A percentile compares a stretch with the other conserved stretches of the same genome.
These are phyloP conservation scores for Ciconia nigra DNA, from an alignment of 2,797 vertebrate species.

Conservation along the genomic window DNA sequence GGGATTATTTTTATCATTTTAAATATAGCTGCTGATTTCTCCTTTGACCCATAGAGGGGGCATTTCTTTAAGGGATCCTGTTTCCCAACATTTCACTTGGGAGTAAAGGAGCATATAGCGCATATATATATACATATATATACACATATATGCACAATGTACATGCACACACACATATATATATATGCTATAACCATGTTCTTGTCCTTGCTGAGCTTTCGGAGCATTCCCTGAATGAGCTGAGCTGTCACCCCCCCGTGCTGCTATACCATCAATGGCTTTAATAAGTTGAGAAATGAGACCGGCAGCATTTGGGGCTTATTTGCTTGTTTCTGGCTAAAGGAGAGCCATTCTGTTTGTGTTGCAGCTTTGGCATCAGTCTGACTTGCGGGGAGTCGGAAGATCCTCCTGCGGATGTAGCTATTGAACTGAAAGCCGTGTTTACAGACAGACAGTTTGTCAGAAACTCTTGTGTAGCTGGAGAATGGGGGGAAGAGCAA, in stretches of 20 bases:
- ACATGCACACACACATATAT: accelerated
- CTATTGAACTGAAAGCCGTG: constrained; percentile 91
- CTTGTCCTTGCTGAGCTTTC: neutral
- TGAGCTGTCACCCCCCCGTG: neutral
- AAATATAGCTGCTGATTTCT: constrained; percentile 74
- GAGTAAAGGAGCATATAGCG: neutral
- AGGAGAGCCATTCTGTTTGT: neutral
- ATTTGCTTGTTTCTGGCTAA: neutral
- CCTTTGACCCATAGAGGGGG: constrained; percentile 70
- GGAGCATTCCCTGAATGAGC: neutral
- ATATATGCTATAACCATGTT: neutral
- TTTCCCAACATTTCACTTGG: neutral
- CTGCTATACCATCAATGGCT: accelerated
- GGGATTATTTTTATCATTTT: constrained; percentile 76
- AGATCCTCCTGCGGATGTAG: constrained; percentile 84
- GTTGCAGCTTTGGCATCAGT: constrained; percentile 90
- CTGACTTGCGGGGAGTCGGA: constrained; percentile 90
- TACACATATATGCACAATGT: accelerated
- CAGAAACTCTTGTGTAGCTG: constrained; percentile 87
- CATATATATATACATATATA: neutral
- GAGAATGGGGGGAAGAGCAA: constrained; percentile 91
- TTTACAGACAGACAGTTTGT: constrained; percentile 92
- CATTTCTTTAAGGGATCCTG: constrained; percentile 22
- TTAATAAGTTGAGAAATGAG: neutral
- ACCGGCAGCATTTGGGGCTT: neutral